Evolutionary conservation across 2,888 invertebrate species (phyloP).

Genomic region (Chrysolina haemoptera): DNA sequence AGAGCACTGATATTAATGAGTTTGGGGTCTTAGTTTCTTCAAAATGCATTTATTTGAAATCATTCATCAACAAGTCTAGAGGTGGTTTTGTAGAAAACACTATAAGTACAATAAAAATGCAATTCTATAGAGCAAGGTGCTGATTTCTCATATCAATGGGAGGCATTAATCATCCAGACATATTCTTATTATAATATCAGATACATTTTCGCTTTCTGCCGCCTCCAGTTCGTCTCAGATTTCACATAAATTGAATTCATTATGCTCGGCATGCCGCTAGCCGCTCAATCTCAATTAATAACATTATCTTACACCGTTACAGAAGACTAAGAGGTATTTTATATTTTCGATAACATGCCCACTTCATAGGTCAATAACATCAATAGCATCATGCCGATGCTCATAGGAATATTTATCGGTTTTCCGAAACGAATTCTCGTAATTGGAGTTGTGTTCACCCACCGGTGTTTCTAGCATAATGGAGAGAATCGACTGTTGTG

Average conservation of each 20-base stretch:
- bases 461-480: background rate
- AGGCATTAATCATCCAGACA: background rate
- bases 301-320: slow-evolving; percentile 17
- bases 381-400: background rate
- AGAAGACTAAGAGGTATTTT: slow-evolving; percentile 20
- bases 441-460: slow-evolving; percentile 1
- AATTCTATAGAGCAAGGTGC: background rate
- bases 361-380: slow-evolving; percentile 20
- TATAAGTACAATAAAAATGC: background rate
- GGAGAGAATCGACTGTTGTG: background rate
- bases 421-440: background rate
- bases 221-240: slow-evolving; percentile 3
- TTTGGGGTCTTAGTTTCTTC: no score
- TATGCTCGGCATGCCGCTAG: background rate
- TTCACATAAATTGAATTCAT: slow-evolving; percentile 16
- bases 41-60: no score
- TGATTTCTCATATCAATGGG: background rate
- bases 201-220: slow-evolving; percentile 8
- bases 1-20: no score
- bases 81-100: no score
- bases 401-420: slow-evolving; percentile 10
- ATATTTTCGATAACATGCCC: slow-evolving; percentile 16
- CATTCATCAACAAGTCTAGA: no score
- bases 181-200: background rate
- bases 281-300: slow-evolving; percentile 1